phyloP scores from a whole-genome alignment of 2,888 invertebrate species.

The Kryphioiulus occultus region DNA sequence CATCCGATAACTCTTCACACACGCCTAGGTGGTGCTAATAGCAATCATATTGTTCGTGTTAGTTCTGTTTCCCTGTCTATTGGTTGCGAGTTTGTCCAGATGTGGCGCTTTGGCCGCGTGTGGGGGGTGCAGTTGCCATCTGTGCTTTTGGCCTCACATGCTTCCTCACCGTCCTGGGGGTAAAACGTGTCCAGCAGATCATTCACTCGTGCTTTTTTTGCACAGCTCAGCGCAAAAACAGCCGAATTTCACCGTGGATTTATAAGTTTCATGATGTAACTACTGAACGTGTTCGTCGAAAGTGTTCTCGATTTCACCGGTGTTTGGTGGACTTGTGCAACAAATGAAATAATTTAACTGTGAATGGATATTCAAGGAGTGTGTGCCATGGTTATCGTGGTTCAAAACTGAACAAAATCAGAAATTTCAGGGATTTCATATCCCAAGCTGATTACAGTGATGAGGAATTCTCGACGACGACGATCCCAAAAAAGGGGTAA shows the following conservation, averaged over 20 bases:
- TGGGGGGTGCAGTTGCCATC: constrained; percentile 11
- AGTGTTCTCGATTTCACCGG: background rate
- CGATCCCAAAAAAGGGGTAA: background rate
- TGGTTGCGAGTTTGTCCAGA: background rate
- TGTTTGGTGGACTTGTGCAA: no score
- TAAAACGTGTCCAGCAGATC: constrained; percentile 31
- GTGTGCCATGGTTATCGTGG: background rate
- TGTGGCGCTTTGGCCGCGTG: constrained; percentile 25
- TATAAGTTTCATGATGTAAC: background rate
- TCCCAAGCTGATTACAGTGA: background rate
- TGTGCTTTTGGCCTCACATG: constrained; percentile 19
- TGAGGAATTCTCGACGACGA: background rate
- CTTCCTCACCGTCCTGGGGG: background rate
- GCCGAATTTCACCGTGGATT: background rate
- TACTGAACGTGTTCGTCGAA: background rate
- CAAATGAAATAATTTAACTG: background rate
- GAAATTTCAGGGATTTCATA: background rate
- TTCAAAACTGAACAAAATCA: background rate
- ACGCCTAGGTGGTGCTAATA: background rate
- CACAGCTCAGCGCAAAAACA: background rate
- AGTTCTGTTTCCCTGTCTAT: background rate
- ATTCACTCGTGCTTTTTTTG: background rate
- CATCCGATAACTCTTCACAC: background rate
- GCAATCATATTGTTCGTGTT: background rate
- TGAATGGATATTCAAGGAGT: background rate